Conservation (phyloP, 2,113 vertebrate genomes). For the Typhlomys cinereus region DNA sequence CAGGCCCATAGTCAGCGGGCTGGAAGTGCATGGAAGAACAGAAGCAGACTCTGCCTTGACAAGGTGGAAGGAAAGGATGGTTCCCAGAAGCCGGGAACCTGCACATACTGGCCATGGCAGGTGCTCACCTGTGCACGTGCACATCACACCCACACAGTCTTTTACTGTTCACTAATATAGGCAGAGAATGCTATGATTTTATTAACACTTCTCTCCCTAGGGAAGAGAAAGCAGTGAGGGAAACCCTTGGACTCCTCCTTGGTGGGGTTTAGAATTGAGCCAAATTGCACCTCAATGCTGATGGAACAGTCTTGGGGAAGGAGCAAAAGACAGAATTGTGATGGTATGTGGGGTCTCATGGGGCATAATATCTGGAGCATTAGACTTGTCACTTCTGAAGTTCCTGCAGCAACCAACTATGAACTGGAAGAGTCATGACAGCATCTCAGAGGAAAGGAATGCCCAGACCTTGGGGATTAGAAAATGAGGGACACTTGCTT, state of each 20-base stretch:
- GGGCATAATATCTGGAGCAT: no score
- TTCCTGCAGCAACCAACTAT: background rate
- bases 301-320: background rate
- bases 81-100: no score
- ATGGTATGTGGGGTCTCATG: background rate
- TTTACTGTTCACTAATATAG: background rate
- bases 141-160: no score
- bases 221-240: slow-evolving; percentile 20
- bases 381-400: background rate
- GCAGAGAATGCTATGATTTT: background rate
- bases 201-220: slow-evolving; percentile 5
- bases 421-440: background rate
- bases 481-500: background rate
- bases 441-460: background rate
- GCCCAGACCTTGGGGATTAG: background rate
- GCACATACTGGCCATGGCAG: no score
- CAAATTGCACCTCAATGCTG: background rate
- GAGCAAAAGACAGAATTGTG: background rate
- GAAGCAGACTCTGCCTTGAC: no score
- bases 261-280: background rate
- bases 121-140: no score
- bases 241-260: background rate
- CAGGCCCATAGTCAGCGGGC: no score
- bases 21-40: no score
- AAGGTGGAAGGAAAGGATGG: no score